A percentile compares a stretch with the other conserved stretches of the same genome.
Evolutionary conservation across 2,113 vertebrate species (phyloP).

Genomic region (Eulemur macaco): DNA sequence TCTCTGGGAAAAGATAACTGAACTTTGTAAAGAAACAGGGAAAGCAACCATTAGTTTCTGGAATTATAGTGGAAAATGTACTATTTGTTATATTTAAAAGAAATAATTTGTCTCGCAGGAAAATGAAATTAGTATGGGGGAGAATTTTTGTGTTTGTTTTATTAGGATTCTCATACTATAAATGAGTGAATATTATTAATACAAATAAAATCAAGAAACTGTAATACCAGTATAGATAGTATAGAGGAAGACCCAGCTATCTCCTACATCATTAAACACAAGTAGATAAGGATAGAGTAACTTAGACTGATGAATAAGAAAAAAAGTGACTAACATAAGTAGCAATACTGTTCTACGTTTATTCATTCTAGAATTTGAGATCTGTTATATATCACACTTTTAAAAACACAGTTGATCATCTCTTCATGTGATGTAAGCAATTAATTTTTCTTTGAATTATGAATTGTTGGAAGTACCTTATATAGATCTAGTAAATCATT

Average conservation of each 20-base stretch:
- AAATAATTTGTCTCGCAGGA: not conserved
- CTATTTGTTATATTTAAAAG: not conserved
- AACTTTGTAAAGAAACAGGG: not conserved
- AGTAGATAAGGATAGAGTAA: not conserved
- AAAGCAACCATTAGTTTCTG: not conserved
- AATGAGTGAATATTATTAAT: not conserved
- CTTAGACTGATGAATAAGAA: not conserved
- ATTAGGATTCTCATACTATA: not conserved
- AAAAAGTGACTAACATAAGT: not conserved
- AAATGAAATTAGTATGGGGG: not conserved
- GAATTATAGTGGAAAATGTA: not conserved
- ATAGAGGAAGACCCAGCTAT: not conserved
- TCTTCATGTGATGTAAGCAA: not conserved
- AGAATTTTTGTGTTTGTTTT: not conserved
- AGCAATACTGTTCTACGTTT: not conserved
- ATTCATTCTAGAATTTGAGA: not conserved
- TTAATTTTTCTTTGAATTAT: not conserved
- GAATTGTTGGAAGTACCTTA: not conserved
- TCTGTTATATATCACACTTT: not conserved
- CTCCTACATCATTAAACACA: not conserved
- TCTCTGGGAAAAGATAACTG: not conserved
- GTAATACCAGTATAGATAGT: not conserved
- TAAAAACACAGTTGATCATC: not conserved
- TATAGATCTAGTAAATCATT: slow-evolving; percentile 32
- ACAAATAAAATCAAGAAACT: not conserved